These are phyloP conservation scores for Diorhabda carinulata DNA, from an alignment of 1,140 invertebrate species.

Conservation along the genomic window DNA sequence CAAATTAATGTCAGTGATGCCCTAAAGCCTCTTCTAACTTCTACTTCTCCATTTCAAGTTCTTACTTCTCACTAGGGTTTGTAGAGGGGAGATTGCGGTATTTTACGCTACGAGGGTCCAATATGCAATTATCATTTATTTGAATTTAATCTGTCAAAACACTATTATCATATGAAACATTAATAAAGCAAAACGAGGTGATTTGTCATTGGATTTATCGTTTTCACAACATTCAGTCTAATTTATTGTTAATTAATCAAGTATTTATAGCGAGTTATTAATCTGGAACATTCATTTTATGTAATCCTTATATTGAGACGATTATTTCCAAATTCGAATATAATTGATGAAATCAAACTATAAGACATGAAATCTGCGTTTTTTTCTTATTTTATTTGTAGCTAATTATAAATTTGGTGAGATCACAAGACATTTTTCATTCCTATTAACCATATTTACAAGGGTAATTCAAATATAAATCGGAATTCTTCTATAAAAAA, in stretches of 20 bases:
- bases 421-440: too few species aligned
- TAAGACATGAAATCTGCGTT: too few species aligned
- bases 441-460: too few species aligned
- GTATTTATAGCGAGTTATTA: not conserved
- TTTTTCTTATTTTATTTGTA: too few species aligned
- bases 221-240: not conserved
- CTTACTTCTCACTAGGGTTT: constrained; percentile 34
- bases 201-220: not conserved
- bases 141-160: constrained; percentile 28
- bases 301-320: too few species aligned
- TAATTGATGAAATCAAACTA: too few species aligned
- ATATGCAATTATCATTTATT: constrained; percentile 38
- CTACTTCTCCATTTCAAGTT: constrained; percentile 41
- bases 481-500: too few species aligned
- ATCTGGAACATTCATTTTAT: too few species aligned
- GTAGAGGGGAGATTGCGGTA: constrained; percentile 32
- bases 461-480: too few species aligned
- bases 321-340: too few species aligned
- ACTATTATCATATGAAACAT: constrained; percentile 1
- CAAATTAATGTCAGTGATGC: constrained; percentile 43
- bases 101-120: constrained; percentile 33
- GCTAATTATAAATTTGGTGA: too few species aligned
- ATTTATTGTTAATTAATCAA: not conserved
- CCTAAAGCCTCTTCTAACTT: constrained; percentile 35
- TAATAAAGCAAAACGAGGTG: not conserved